A percentile compares a stretch with the other conserved stretches of the same genome.
phyloP scores from a whole-genome alignment of 1,140 invertebrate species.

The Drosophila bifasciata region DNA sequence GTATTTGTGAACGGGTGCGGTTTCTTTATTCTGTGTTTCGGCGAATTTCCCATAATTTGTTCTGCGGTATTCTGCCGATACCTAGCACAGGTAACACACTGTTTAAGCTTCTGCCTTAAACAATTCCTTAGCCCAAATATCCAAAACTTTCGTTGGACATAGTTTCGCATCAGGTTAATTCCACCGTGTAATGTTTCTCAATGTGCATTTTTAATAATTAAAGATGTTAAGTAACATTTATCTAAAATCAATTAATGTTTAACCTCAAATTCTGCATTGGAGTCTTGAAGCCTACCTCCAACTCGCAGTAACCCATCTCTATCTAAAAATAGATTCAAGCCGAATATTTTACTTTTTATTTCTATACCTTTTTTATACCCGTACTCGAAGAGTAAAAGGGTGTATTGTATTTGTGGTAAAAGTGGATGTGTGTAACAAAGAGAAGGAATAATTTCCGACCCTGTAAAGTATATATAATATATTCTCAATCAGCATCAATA shows the following conservation, averaged over 20 bases:
- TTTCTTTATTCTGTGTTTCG: neutral
- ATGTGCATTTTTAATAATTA: neutral
- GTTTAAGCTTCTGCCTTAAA: no score
- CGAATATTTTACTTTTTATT: no score
- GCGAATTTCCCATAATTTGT: neutral
- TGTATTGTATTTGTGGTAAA: no score
- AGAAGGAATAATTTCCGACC: no score
- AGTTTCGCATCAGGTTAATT: neutral
- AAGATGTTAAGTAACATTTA: neutral
- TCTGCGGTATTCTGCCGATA: neutral
- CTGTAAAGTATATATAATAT: no score
- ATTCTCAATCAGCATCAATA: no score
- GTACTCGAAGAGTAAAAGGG: no score
- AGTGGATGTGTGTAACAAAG: no score
- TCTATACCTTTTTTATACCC: no score
- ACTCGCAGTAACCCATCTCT: constrained; percentile 3
- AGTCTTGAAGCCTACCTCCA: constrained; percentile 7
- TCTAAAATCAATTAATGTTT: neutral
- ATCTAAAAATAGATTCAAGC: no score
- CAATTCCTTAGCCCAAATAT: neutral
- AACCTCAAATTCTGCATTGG: neutral
- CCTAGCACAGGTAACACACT: neutral
- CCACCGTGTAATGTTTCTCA: constrained; percentile 3
- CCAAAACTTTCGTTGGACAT: neutral
- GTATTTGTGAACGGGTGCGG: constrained; percentile 1